Evolutionary conservation across 2,888 invertebrate genomes (phyloP), one percentile per base, ranked within the genome.

Genomic region (Glaucopsyche alexis): DNA sequence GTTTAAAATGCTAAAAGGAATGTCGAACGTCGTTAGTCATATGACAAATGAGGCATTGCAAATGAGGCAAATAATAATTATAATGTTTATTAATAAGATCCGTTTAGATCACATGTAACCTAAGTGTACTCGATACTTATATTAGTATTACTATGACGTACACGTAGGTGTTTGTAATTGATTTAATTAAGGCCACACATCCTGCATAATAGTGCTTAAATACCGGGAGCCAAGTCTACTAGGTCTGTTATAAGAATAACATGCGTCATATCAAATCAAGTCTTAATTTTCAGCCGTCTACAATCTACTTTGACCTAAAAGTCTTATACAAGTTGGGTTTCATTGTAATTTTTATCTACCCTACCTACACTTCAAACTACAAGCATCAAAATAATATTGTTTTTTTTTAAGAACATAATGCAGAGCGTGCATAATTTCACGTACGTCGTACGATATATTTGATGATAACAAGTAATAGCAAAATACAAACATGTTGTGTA

Each of bases 41-140:
- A 13, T 7, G 29, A 38, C 11, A 60, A 60, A 60, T 60, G 29
- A 29, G 60, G 60, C 29, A 60, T 60, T 60, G 60, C 60, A 29
- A n/a, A n/a, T n/a, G 29, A 29, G 29, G 29, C 29, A 38, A 60
- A 14, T 60, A 60, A 60, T 29, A 29, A 29, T 29, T 29, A 29
- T 29, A n/a, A 60, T 60, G 29, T 60, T 60, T 60, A 60, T 38
- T 60, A 60, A 60, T 60, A 60, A 29, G 38, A 60, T 60, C 13
- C 14, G 60, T 38, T 60, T 60, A 11, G 19, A 60, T 60, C 60
- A 14, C 60, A 60, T 60, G 29, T 29, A 29, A 29, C 1, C 29
- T 29, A 38, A 60, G 60, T 29, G 29, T 60, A 60, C 29, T 60
- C 60, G 60, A 60, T 29, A 13, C 60, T 60, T 60, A 29, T 38